A percentile compares a stretch with the other conserved stretches of the same genome.
These are phyloP conservation scores for Agrypnia vestita DNA, from an alignment of 1,140 invertebrate genomes.

Conservation along the genomic window DNA sequence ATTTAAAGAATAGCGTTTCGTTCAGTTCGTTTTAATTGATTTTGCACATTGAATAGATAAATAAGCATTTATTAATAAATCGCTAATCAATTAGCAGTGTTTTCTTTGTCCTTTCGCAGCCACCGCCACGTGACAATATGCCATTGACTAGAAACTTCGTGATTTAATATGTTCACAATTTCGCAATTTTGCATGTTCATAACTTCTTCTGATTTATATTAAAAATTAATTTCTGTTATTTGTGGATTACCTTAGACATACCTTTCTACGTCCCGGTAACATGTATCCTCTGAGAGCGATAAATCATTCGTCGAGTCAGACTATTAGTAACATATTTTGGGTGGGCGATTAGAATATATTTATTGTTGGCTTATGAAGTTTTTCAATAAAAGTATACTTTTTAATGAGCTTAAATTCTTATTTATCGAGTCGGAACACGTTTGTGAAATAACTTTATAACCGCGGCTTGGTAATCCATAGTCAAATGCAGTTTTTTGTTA, in stretches of 20 bases:
- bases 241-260: not conserved
- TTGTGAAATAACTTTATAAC: not conserved
- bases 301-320: slow-evolving; percentile 19
- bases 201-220: too few species aligned
- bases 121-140: too few species aligned
- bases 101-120: too few species aligned
- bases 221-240: too few species aligned
- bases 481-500: slow-evolving; percentile 24
- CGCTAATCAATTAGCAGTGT: too few species aligned
- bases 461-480: not conserved
- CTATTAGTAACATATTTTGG: slow-evolving; percentile 8
- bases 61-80: too few species aligned
- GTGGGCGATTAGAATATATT: not conserved
- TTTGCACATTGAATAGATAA: too few species aligned
- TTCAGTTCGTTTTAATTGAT: too few species aligned
- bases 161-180: too few species aligned
- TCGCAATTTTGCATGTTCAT: too few species aligned
- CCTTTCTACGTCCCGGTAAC: slow-evolving; percentile 4
- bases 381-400: slow-evolving; percentile 17
- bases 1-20: too few species aligned
- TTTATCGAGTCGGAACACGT: slow-evolving; percentile 20
- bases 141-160: too few species aligned
- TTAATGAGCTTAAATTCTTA: slow-evolving; percentile 28
- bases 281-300: not conserved
- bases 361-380: not conserved